These are phyloP conservation scores for Exephanes ischioxanthus DNA, from an alignment of 2,888 invertebrate genomes.

Conservation along the genomic window DNA sequence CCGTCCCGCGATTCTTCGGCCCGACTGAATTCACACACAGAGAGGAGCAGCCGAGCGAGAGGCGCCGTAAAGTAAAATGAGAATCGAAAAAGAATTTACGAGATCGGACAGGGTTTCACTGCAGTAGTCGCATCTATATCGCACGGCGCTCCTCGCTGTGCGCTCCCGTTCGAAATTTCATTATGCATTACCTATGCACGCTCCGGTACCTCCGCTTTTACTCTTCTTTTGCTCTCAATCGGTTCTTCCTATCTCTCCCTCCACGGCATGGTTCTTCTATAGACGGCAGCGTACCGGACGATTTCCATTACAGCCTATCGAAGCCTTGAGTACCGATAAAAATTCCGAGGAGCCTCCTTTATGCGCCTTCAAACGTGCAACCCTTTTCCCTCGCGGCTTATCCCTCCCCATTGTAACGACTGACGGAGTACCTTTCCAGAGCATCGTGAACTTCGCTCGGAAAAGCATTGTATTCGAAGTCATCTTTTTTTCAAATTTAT, in stretches of 20 bases:
- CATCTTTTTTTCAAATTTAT: no score
- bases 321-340: constrained; percentile 63
- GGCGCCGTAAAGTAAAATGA: constrained; percentile 44
- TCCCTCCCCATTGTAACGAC: not conserved
- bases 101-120: constrained; percentile 42
- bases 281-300: constrained; percentile 58
- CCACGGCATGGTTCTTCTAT: not conserved
- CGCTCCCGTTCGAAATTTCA: constrained; percentile 51
- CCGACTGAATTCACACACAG: not conserved
- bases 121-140: constrained; percentile 14
- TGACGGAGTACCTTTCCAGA: not conserved
- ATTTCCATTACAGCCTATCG: constrained; percentile 52
- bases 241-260: constrained; percentile 28
- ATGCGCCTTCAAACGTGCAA: constrained; percentile 30
- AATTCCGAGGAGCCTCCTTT: constrained; percentile 62
- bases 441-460: not conserved
- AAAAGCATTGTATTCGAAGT: no score
- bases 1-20: constrained; percentile 4
- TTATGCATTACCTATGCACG: constrained; percentile 53
- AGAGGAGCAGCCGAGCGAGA: not conserved
- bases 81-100: constrained; percentile 58
- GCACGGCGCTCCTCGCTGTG: constrained; percentile 26
- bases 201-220: constrained; percentile 42
- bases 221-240: constrained; percentile 36
- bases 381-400: not conserved